Percentiles rank a stretch among this genome's conserved stretches.
These are phyloP conservation scores for Chouioia cunea DNA, from an alignment of 2,888 invertebrate genomes.

Conservation along the genomic window DNA sequence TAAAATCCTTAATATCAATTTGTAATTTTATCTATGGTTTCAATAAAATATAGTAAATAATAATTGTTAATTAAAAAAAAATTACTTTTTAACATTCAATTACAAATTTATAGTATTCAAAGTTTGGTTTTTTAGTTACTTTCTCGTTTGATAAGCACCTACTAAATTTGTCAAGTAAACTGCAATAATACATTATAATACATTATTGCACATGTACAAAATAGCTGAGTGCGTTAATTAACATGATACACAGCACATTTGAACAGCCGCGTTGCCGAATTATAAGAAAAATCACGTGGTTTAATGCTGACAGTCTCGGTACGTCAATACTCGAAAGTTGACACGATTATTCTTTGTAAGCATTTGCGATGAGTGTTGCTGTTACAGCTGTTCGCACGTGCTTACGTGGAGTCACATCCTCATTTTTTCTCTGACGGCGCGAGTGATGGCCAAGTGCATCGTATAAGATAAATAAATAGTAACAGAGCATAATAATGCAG, in stretches of 20 bases:
- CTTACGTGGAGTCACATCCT: conserved; percentile 50
- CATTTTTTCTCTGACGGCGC: not conserved
- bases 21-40: conserved; percentile 30
- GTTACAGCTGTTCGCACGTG: conserved; percentile 42
- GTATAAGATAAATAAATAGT: conserved; percentile 22
- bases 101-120: not conserved
- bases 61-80: conserved; percentile 16
- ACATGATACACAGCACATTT: too few species aligned
- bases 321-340: conserved; percentile 1
- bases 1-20: conserved; percentile 13
- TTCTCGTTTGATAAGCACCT: not conserved
- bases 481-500: conserved; percentile 8
- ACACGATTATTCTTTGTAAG: too few species aligned
- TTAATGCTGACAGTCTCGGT: conserved; percentile 12
- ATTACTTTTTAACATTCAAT: not conserved
- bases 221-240: too few species aligned
- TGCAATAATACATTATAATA: too few species aligned
- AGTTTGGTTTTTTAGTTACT: too few species aligned
- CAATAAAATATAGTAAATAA: conserved; percentile 6
- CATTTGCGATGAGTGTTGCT: not conserved
- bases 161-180: too few species aligned
- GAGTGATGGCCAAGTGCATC: conserved; percentile 37
- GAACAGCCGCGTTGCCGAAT: too few species aligned
- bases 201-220: too few species aligned
- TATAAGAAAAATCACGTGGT: not conserved